These are phyloP conservation scores for Salmo trutta DNA, from an alignment of 2,797 vertebrate species.

Conservation along the genomic window DNA sequence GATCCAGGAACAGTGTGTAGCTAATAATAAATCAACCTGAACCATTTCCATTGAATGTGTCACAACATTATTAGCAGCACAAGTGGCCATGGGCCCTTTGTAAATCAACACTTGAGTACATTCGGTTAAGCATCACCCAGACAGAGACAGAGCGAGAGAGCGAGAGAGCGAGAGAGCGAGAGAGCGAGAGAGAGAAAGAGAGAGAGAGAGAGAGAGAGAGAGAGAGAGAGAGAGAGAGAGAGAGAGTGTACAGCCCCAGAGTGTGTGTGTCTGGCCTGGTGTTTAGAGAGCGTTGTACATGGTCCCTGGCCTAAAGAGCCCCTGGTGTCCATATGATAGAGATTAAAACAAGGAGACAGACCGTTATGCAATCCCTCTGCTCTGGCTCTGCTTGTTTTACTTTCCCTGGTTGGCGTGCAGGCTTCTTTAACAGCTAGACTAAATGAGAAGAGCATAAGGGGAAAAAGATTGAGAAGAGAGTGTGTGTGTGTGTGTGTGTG, in stretches of 20 bases:
- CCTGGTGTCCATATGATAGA: constrained; percentile 47
- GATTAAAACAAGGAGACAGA: constrained; percentile 38
- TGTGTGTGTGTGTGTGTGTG: constrained; percentile 26
- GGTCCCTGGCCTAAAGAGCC: constrained; percentile 59
- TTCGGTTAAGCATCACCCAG: constrained; percentile 24
- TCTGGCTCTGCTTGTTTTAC: constrained; percentile 18
- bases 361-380: constrained; percentile 39
- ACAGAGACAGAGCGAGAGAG: constrained; percentile 8
- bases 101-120: constrained; percentile 29
- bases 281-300: constrained; percentile 46
- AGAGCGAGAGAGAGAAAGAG: constrained; percentile 5
- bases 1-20: constrained; percentile 23
- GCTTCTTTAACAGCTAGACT: constrained; percentile 21
- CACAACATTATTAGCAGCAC: neutral
- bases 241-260: neutral
- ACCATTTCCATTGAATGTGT: neutral
- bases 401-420: constrained; percentile 25
- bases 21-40: constrained; percentile 9
- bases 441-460: constrained; percentile 52
- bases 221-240: neutral
- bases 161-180: constrained; percentile 6
- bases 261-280: constrained; percentile 40
- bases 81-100: constrained; percentile 19
- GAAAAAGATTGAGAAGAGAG: constrained; percentile 27
- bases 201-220: neutral